These are phyloP conservation scores for Latheticus oryzae DNA, from an alignment of 2,888 invertebrate species.

Conservation along the genomic window DNA sequence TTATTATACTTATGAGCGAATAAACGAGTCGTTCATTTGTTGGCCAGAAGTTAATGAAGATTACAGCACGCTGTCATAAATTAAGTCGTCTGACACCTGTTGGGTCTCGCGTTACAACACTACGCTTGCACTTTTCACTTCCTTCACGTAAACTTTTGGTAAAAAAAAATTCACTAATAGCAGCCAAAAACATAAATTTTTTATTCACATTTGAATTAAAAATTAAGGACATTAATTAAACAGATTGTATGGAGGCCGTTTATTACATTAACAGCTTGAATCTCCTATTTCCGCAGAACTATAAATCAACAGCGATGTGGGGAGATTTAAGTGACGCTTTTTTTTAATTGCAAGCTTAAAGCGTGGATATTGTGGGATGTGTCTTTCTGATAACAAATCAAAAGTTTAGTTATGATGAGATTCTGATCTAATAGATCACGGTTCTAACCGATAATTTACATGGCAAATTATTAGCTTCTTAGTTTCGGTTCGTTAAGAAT, in stretches of 20 bases:
- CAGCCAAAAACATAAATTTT: neutral
- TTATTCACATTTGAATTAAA: too few species aligned
- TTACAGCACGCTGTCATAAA: slow-evolving; percentile 51
- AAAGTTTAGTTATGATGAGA: too few species aligned
- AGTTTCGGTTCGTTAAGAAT: slow-evolving; percentile 29
- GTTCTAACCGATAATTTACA: slow-evolving; percentile 13
- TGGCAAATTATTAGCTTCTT: slow-evolving; percentile 26
- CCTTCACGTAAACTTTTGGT: slow-evolving; percentile 3
- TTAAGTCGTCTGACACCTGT: slow-evolving; percentile 52
- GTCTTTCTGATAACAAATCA: too few species aligned
- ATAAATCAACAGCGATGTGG: too few species aligned
- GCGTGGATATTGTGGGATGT: neutral
- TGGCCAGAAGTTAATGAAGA: slow-evolving; percentile 52
- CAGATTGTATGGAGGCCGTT: slow-evolving; percentile 5
- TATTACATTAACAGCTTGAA: slow-evolving; percentile 15
- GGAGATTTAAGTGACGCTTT: neutral
- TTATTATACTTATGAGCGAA: slow-evolving; percentile 35
- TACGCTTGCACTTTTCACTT: slow-evolving; percentile 21
- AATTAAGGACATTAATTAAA: slow-evolving; percentile 14
- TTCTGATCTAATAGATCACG: slow-evolving; percentile 16
- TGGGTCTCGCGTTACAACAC: slow-evolving; percentile 43
- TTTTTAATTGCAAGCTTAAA: slow-evolving; percentile 5
- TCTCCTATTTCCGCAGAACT: slow-evolving; percentile 1
- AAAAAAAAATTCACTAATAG: neutral
- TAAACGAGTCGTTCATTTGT: slow-evolving; percentile 50